These are phyloP conservation scores for Sebastes itinus DNA, from an alignment of 2,797 vertebrate species.

Conservation along the genomic window DNA sequence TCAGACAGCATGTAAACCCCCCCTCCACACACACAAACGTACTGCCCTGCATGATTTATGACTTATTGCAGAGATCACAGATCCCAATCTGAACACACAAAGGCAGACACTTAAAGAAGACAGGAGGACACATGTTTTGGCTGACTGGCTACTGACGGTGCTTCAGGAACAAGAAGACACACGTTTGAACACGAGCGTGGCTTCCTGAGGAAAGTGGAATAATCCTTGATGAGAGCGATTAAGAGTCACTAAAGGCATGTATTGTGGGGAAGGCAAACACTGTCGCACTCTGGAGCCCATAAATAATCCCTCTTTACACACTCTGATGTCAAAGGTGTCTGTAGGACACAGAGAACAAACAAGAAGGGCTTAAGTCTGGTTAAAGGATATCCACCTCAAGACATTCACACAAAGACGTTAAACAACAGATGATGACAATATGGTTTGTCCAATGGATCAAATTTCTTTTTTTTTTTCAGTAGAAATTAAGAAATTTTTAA, in stretches of 20 bases:
- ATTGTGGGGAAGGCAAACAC: conserved; percentile 48
- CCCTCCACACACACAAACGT: not conserved
- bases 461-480: not conserved
- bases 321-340: conserved; percentile 27
- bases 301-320: conserved; percentile 64
- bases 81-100: conserved; percentile 66
- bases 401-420: conserved; percentile 12
- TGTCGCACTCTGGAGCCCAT: conserved; percentile 9
- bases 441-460: not conserved
- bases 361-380: conserved; percentile 2
- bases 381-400: conserved; percentile 1
- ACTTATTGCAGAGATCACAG: conserved; percentile 61
- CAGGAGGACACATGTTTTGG: conserved; percentile 74
- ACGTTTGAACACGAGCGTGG: conserved; percentile 51
- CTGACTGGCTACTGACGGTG: conserved; percentile 59
- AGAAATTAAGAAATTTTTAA: not conserved
- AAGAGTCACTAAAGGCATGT: conserved; percentile 59
- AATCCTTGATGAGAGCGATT: conserved; percentile 70
- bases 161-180: conserved; percentile 66
- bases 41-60: conserved; percentile 63
- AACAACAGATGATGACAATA: not conserved
- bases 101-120: conserved; percentile 67
- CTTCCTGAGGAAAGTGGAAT: conserved; percentile 60
- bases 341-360: conserved; percentile 33
- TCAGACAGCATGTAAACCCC: conserved; percentile 3